phyloP scores from a whole-genome alignment of 2,113 vertebrate genomes.

The Rana temporaria region DNA sequence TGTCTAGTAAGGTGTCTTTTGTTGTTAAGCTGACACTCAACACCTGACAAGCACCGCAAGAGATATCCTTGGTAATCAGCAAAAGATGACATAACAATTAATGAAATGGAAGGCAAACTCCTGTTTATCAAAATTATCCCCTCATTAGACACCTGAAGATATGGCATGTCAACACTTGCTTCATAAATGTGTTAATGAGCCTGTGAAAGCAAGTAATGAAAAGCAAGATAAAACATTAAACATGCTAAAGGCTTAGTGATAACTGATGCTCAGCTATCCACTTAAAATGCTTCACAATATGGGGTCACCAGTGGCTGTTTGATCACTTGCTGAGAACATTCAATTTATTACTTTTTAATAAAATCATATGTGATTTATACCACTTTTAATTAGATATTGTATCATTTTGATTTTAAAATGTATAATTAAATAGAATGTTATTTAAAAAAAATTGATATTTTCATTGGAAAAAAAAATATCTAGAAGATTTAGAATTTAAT shows the following conservation, averaged over 20 bases:
- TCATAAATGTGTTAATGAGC: slow-evolving; percentile 42
- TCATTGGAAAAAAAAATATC: too few relatives aligned
- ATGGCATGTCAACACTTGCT: slow-evolving; percentile 33
- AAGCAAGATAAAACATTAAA: slow-evolving; percentile 50
- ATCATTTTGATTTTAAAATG: too few relatives aligned
- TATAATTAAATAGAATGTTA: too few relatives aligned
- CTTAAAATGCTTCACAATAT: background rate
- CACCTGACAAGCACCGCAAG: background rate
- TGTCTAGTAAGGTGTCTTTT: background rate
- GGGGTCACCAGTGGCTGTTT: background rate
- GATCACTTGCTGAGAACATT: background rate
- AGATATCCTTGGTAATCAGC: slow-evolving; percentile 1
- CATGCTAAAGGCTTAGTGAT: slow-evolving; percentile 7
- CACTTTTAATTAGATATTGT: too few relatives aligned
- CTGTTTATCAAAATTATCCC: slow-evolving; percentile 45
- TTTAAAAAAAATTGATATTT: too few relatives aligned
- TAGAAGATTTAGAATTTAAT: too few relatives aligned
- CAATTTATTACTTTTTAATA: too few relatives aligned
- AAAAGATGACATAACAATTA: slow-evolving; percentile 33
- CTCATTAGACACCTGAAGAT: slow-evolving; percentile 51
- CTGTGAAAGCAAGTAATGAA: slow-evolving; percentile 34
- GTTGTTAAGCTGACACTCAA: background rate
- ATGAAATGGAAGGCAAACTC: slow-evolving; percentile 41
- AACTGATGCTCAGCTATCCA: background rate
- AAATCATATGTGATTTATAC: too few relatives aligned